These are phyloP conservation scores for Trachelus iudaicus DNA, from an alignment of 2,888 invertebrate species.

Conservation along the genomic window DNA sequence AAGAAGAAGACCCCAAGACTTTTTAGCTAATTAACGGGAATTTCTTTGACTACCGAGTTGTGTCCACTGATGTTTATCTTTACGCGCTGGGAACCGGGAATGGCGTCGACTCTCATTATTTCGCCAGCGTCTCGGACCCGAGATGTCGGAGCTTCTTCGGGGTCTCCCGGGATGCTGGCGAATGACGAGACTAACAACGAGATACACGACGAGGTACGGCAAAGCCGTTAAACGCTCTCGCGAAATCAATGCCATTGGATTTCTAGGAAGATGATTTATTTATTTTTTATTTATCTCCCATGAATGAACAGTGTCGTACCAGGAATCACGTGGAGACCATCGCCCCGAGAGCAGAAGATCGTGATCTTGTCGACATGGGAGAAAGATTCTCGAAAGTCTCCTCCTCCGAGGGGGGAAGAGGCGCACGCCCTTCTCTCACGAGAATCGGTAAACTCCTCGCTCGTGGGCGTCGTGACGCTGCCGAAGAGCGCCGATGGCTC, in stretches of 20 bases:
- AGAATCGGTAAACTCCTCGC: conserved; percentile 39
- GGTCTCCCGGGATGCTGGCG: background rate
- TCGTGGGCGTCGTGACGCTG: conserved; percentile 4
- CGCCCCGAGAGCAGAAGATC: background rate
- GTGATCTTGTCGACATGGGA: conserved; percentile 26
- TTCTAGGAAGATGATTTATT: background rate
- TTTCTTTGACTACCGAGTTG: conserved; percentile 51
- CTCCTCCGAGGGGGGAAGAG: background rate
- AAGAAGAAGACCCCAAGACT: conserved; percentile 21
- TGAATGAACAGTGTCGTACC: background rate
- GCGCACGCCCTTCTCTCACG: conserved; percentile 42
- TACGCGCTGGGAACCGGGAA: conserved; percentile 39
- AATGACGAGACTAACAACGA: background rate
- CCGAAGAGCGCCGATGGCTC: background rate
- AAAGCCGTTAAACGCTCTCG: background rate
- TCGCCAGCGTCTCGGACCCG: conserved; percentile 30
- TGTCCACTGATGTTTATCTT: conserved; percentile 20
- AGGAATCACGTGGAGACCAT: background rate
- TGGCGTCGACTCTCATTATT: conserved; percentile 46
- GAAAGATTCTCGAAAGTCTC: conserved; percentile 17
- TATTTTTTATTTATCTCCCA: background rate
- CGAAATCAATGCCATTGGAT: background rate
- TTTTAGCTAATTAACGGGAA: conserved; percentile 60
- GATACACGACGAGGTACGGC: background rate
- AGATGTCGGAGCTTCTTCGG: background rate